A percentile compares a stretch with the other conserved stretches of the same genome.
phyloP scores from a whole-genome alignment of 35 echinoderm and acorn worm species.

The Apostichopus parvimensis region DNA sequence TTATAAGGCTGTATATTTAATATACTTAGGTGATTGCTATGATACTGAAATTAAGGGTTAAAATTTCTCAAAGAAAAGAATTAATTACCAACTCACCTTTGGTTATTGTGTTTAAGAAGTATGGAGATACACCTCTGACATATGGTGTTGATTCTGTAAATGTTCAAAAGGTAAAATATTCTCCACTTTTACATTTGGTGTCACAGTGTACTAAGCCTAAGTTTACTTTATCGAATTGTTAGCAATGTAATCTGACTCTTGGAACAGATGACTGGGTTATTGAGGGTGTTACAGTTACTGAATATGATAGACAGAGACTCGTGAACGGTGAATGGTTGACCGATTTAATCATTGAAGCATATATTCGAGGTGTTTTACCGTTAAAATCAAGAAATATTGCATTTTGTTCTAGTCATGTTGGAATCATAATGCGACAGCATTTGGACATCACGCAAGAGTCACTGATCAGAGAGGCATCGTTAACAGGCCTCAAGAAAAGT shows the following conservation, averaged over 20 bases:
- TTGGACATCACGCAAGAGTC: background rate
- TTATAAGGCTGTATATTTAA: background rate
- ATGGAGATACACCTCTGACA: background rate
- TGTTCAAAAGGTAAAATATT: background rate
- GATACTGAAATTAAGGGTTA: background rate
- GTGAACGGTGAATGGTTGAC: background rate
- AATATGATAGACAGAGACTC: background rate
- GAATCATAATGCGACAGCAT: background rate
- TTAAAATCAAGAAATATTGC: background rate
- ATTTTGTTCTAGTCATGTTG: slow-evolving; percentile 29
- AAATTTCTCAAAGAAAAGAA: background rate
- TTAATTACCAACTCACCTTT: background rate
- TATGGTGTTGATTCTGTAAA: background rate
- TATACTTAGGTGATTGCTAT: background rate
- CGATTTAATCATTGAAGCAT: background rate
- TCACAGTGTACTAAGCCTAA: background rate
- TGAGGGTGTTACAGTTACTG: background rate
- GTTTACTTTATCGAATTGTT: background rate
- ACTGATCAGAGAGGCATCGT: background rate
- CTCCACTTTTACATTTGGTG: background rate
- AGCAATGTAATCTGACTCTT: background rate
- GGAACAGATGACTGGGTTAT: background rate
- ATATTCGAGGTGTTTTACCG: background rate
- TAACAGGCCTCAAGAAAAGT: slow-evolving; percentile 2
- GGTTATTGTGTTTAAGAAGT: background rate